Evolutionary conservation across 2,888 invertebrate species (phyloP).

Genomic region (Xestoiulus laeticollis): DNA sequence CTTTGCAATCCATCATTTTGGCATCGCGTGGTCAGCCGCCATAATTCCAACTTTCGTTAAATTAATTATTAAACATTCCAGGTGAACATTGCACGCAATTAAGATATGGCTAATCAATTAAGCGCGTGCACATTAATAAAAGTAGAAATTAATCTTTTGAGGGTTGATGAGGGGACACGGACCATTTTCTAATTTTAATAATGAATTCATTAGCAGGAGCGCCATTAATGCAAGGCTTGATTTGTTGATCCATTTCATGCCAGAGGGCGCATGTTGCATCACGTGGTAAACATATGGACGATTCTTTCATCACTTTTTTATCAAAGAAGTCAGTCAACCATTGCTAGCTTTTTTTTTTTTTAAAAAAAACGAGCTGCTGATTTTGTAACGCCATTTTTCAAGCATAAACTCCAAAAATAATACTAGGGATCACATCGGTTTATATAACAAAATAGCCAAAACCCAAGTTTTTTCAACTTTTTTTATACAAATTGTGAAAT

Average conservation of each 20-base stretch:
- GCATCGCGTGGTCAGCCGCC: background rate
- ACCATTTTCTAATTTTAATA: background rate
- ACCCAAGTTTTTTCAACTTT: background rate
- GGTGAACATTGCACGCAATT: background rate
- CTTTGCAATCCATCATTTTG: background rate
- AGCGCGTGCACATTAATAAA: background rate
- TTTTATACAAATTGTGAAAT: background rate
- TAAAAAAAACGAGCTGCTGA: background rate
- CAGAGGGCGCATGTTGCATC: background rate
- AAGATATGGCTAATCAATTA: background rate
- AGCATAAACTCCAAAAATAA: constrained; percentile 1
- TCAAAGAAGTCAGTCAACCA: background rate
- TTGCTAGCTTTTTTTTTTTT: background rate
- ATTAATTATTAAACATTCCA: background rate
- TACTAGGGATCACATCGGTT: background rate
- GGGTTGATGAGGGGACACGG: background rate
- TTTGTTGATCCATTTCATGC: background rate
- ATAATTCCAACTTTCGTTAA: background rate
- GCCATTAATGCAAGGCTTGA: background rate
- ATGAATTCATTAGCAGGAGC: background rate
- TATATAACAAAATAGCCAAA: background rate
- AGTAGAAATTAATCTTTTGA: background rate
- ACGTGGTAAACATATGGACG: background rate
- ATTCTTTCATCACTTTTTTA: constrained; percentile 2
- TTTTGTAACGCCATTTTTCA: constrained; percentile 12